Conservation (phyloP, 2,113 vertebrate genomes). For the Struthio camelus region DNA sequence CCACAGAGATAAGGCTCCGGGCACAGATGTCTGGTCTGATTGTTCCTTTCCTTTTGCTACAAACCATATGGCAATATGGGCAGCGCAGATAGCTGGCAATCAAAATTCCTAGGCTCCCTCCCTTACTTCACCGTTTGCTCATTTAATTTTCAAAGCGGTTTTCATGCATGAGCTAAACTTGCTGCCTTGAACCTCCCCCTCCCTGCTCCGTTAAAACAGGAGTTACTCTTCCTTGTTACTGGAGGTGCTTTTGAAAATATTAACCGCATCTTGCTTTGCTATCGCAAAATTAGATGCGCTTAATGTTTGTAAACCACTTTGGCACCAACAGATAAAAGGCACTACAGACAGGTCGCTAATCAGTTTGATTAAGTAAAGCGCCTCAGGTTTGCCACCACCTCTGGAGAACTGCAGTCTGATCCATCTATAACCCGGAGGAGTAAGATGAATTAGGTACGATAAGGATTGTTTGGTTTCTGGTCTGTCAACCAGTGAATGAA, state of each 20-base stretch:
- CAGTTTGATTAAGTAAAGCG: slow-evolving; percentile 52
- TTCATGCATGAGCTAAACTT: slow-evolving; percentile 38
- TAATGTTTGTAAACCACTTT: slow-evolving; percentile 41
- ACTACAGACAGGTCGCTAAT: slow-evolving; percentile 38
- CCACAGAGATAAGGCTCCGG: slow-evolving; percentile 36
- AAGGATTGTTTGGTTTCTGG: slow-evolving; percentile 65
- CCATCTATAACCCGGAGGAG: background rate
- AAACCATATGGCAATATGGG: slow-evolving; percentile 28
- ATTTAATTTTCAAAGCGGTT: background rate
- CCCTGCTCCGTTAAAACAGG: background rate
- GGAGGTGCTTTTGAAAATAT: background rate
- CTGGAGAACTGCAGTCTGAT: slow-evolving; percentile 24
- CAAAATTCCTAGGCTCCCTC: slow-evolving; percentile 60
- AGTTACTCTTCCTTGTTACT: background rate
- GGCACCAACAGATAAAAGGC: slow-evolving; percentile 38
- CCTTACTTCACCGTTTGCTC: background rate
- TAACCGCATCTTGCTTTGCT: background rate
- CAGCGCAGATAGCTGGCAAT: slow-evolving; percentile 50
- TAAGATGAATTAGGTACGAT: slow-evolving; percentile 48
- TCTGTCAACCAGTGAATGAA: slow-evolving; percentile 47
- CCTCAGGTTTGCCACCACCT: slow-evolving; percentile 35
- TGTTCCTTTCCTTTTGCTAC: slow-evolving; percentile 43
- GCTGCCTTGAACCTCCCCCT: background rate
- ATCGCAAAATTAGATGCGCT: background rate
- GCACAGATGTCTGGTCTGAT: slow-evolving; percentile 36